Conservation (phyloP, 1,140 invertebrate species). For the Proales similis region DNA sequence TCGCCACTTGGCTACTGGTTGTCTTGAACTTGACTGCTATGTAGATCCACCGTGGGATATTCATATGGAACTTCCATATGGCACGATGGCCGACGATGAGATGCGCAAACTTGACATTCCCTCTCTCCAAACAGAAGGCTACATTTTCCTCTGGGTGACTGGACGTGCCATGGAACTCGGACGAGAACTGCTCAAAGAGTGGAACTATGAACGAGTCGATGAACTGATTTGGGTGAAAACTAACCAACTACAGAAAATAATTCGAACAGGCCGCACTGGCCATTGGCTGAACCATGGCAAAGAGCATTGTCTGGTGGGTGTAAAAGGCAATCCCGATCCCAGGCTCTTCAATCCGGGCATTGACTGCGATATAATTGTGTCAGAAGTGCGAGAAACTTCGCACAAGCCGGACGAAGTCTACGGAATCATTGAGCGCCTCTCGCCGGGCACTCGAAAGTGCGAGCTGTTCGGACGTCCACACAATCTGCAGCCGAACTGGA, state of each 20-base stretch:
- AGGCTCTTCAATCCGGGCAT: constrained; percentile 80
- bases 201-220: constrained; percentile 91
- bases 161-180: constrained; percentile 60
- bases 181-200: constrained; percentile 78
- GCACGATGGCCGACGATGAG: constrained; percentile 98
- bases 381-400: constrained; percentile 89
- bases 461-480: constrained; percentile 93
- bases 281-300: constrained; percentile 99
- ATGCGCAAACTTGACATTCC: constrained; percentile 87
- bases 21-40: constrained; percentile 73
- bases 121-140: constrained; percentile 83
- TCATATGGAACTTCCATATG: constrained; percentile 95
- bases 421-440: constrained; percentile 62
- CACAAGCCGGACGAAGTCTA: constrained; percentile 98
- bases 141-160: constrained; percentile 95
- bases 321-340: constrained; percentile 72
- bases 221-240: constrained; percentile 99
- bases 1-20: constrained; percentile 41
- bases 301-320: constrained; percentile 80
- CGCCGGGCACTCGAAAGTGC: constrained; percentile 83
- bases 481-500: constrained; percentile 97
- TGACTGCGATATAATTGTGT: constrained; percentile 95
- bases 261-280: constrained; percentile 85
- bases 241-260: constrained; percentile 92
- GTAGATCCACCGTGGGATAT: constrained; percentile 94